Conservation (phyloP, 2,113 vertebrate genomes). For the Agelaius phoeniceus region DNA sequence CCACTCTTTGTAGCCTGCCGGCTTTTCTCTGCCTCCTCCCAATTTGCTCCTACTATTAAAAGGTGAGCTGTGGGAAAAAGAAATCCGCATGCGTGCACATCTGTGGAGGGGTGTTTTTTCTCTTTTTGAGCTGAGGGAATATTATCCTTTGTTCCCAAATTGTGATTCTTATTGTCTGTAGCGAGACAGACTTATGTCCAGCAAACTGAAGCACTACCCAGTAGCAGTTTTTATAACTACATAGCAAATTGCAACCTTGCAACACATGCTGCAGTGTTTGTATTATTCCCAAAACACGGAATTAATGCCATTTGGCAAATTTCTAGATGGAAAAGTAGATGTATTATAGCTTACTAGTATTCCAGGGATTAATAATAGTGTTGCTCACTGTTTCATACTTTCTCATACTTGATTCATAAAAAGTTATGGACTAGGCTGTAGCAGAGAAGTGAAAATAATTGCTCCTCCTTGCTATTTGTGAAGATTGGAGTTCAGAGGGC, state of each 20-base stretch:
- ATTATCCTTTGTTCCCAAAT: conserved; percentile 65
- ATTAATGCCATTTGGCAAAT: background rate
- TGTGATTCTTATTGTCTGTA: conserved; percentile 1
- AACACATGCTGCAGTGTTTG: background rate
- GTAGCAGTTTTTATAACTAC: background rate
- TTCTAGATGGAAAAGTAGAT: background rate
- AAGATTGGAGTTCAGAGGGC: background rate
- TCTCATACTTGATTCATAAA: conserved; percentile 30
- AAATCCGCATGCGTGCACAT: background rate
- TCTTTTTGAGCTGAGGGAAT: background rate
- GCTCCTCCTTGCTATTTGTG: background rate
- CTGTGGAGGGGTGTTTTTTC: background rate
- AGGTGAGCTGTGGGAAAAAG: conserved; percentile 17
- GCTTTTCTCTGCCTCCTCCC: background rate
- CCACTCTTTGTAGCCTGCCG: background rate
- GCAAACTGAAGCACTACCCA: background rate
- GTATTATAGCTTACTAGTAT: background rate
- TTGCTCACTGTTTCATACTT: conserved; percentile 19
- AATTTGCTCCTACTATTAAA: background rate
- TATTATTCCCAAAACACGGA: background rate
- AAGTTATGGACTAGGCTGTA: background rate
- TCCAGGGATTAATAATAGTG: background rate
- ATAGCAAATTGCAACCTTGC: background rate
- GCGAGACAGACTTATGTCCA: background rate
- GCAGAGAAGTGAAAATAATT: conserved; percentile 29